Evolutionary conservation across 2,113 vertebrate species (phyloP).

Genomic region (Cebus imitator): DNA sequence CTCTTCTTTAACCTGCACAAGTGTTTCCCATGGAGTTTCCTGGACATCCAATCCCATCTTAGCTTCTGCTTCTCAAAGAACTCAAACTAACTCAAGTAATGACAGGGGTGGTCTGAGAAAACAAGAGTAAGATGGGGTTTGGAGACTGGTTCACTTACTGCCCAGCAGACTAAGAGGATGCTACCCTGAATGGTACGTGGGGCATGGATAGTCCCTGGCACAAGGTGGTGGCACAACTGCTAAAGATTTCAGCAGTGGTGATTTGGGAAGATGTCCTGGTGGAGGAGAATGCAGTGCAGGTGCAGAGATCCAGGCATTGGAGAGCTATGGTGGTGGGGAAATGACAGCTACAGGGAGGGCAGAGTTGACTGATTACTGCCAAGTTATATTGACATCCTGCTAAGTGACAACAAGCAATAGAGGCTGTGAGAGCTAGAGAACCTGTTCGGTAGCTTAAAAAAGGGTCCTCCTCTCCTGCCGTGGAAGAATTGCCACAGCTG

Average conservation of each 20-base stretch:
- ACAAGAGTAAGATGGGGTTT: not conserved
- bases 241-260: not conserved
- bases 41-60: not conserved
- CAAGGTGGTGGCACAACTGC: not conserved
- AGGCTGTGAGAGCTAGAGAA: not conserved
- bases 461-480: not conserved
- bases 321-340: no score
- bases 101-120: not conserved
- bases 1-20: not conserved
- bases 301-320: not conserved
- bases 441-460: not conserved
- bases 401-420: not conserved
- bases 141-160: not conserved
- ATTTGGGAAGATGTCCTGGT: not conserved
- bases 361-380: not conserved
- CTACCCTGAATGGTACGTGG: not conserved
- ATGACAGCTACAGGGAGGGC: not conserved
- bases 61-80: not conserved
- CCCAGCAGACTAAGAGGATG: not conserved
- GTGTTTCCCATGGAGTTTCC: not conserved
- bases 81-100: not conserved
- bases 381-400: not conserved
- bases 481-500: not conserved
- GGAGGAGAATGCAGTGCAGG: not conserved
- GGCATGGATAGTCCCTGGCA: not conserved